Evolutionary conservation across 1,140 invertebrate genomes (phyloP).

Genomic region (Lordiphosa mommai): DNA sequence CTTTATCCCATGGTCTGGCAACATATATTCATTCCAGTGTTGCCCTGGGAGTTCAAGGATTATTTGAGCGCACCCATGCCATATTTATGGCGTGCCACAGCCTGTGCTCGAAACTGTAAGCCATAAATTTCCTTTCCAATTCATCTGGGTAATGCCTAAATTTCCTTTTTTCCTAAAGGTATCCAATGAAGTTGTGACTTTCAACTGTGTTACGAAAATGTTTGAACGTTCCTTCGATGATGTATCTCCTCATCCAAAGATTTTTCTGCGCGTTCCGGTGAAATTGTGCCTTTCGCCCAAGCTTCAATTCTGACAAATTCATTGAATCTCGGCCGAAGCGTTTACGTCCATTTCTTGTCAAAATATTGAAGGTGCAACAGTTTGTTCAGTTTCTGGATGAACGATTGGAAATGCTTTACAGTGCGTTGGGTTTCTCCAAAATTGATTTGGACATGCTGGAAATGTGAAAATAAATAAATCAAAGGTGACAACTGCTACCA

Average conservation of each 20-base stretch:
- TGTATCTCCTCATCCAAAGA: no score
- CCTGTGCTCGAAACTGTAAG: slow-evolving; percentile 85
- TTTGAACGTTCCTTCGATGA: slow-evolving; percentile 94
- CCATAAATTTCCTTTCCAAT: no score
- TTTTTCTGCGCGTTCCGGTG: no score
- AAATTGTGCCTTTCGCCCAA: no score
- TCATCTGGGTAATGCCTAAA: no score
- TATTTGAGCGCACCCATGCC: slow-evolving; percentile 97
- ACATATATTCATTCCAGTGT: slow-evolving; percentile 96
- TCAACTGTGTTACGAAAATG: slow-evolving; percentile 93
- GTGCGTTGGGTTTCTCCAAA: slow-evolving; percentile 92
- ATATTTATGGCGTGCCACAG: slow-evolving; percentile 92
- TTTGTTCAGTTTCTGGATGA: slow-evolving; percentile 98
- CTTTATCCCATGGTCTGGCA: slow-evolving; percentile 99
- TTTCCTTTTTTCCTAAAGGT: slow-evolving; percentile 83
- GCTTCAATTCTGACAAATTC: slow-evolving; percentile 93
- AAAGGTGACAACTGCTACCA: no score
- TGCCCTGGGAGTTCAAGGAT: slow-evolving; percentile 92
- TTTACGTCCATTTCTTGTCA: slow-evolving; percentile 92
- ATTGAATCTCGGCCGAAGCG: slow-evolving; percentile 89
- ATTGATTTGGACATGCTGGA: no score
- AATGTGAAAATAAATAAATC: no score
- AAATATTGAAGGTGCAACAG: slow-evolving; percentile 95
- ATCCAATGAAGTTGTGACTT: slow-evolving; percentile 89
- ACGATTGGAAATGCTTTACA: slow-evolving; percentile 92